Base-by-base conservation (phyloP, 2,888 invertebrate genomes). In the Caenorhabditis doughertyi region DNA sequence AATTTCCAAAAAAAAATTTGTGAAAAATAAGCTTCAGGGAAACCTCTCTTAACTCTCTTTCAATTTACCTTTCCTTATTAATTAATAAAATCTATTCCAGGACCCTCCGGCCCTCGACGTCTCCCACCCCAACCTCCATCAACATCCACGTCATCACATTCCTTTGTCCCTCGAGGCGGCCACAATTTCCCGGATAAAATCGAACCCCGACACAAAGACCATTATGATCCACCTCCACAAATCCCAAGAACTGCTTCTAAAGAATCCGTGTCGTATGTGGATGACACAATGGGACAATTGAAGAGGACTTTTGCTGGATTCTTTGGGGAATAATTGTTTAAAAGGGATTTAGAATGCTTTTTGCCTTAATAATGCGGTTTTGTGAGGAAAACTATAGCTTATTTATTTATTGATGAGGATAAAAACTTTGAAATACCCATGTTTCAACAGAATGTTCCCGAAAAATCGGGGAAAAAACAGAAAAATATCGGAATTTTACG, bases 251-350 rank as follows among this genome's bases (percentile, higher is more conserved):
- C 74, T 0, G 67, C 76, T 4, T 83, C 83, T 3, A 62, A 44
- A 60, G 83, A 83, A 51, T 83, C 83, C 0, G 79, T 83, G 3
- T 84, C 84, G 3, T 87, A 86, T 65, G 85, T 86, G 7, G 88
- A 88, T 44, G 88, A 88, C 65, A 88, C 88, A n/a, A 88, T 88
- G 88, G 87, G 87, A 53, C 88, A 88, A 62, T 56, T 88, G 35
- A 88, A 88, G 67, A 49, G 85, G 44, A 88, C 88, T 25, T 88
- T 88, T 49, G 88, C 88, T n/a, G 86, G 86, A 27, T 86, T 88
- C 53, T 88, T 88, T 62, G 87, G 88, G 11, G 88, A 88, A 65
- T 81, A 58, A 71, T 44, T 18, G 16, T n/a, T 25, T 29, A 47
- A 13, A 47, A 47, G n/a, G 18, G 18, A 18, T 18, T 18, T 47